Percentiles rank a stretch among this genome's conserved stretches.
Evolutionary conservation across 2,888 invertebrate genomes (phyloP).

Genomic region (Seira musarum): DNA sequence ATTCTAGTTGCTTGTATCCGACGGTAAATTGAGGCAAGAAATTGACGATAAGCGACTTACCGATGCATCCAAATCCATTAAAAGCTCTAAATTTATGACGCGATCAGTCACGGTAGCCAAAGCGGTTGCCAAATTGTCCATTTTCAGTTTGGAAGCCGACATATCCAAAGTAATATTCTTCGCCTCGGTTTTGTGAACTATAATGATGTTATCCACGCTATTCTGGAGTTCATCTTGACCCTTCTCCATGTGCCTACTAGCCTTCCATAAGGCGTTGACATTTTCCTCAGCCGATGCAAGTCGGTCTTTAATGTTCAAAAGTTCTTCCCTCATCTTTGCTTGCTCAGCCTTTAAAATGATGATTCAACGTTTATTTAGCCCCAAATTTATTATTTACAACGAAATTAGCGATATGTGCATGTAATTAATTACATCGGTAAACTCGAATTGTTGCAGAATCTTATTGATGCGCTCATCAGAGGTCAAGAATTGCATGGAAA

Average conservation of each 20-base stretch:
- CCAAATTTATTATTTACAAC: not conserved
- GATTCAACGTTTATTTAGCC: not conserved
- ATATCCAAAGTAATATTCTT: conserved; percentile 54
- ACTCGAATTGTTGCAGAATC: conserved; percentile 61
- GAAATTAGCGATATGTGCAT: not conserved
- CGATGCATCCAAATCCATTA: conserved; percentile 53
- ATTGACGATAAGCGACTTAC: conserved; percentile 28
- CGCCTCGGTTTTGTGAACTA: conserved; percentile 61
- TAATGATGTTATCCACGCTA: conserved; percentile 55
- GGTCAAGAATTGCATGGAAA: conserved; percentile 50
- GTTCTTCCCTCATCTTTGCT: conserved; percentile 60
- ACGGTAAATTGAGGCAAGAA: not conserved
- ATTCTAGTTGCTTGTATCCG: not conserved
- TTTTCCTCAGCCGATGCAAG: conserved; percentile 50
- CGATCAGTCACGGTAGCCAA: conserved; percentile 37
- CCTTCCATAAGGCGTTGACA: conserved; percentile 54
- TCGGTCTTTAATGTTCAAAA: conserved; percentile 61
- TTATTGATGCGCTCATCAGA: conserved; percentile 60
- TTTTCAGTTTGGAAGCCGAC: conserved; percentile 42
- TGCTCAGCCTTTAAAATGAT: conserved; percentile 56
- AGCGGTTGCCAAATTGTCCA: conserved; percentile 38
- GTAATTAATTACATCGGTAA: conserved; percentile 58
- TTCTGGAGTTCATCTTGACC: conserved; percentile 57
- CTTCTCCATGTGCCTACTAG: conserved; percentile 43
- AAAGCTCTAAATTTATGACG: conserved; percentile 50